Evolutionary conservation across 2,888 invertebrate species (phyloP), one percentile per base, ranked within the genome.

Genomic region (Ornithoptera priamus): DNA sequence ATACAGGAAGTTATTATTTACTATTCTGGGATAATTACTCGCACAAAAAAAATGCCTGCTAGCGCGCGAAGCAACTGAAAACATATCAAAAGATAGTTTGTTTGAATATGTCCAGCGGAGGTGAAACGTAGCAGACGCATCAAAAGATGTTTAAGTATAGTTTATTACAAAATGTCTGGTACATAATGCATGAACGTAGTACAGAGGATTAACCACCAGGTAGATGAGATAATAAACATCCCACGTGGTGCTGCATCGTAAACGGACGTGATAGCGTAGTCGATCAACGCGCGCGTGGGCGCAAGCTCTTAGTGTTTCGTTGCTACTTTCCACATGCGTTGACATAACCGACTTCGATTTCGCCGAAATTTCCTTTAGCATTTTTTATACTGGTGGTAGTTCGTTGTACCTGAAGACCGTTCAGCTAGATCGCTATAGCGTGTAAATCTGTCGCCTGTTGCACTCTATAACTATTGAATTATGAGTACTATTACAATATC

Each of bases 201-300:
- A 80, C 84, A 83, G 75, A 76, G 80, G 82, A 84, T 86, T 85
- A 84, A 80, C 84, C 77, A 81, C 80, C 82, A 80, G 79, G 78
- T 81, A 85, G 88, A 90, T 89, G 87, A 89, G 87, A 90, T 90
- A 89, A 85, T 84, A 85, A 83, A 85, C 86, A 83, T 80, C 85
- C 85, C 85, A 89, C 88, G 85, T 86, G 86, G 76, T 70, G 75
- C 73, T 75, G 74, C 73, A 72, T 74, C 72, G 73, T 69, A 73
- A 72, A 71, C 71, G 71, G 69, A 70, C 72, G 68, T 67, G 69
- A 71, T 70, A 70, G 71, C 72, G 70, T 65, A 70, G 71, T 72
- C 70, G 74, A 71, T 72, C 72, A 72, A 73, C 69, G 76, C 74
- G 73, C 71, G 83, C 84, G 87, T 89, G 83, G 88, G 70, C 81